phyloP scores from a whole-genome alignment of 1,140 invertebrate species.

The Anthonomus grandis region DNA sequence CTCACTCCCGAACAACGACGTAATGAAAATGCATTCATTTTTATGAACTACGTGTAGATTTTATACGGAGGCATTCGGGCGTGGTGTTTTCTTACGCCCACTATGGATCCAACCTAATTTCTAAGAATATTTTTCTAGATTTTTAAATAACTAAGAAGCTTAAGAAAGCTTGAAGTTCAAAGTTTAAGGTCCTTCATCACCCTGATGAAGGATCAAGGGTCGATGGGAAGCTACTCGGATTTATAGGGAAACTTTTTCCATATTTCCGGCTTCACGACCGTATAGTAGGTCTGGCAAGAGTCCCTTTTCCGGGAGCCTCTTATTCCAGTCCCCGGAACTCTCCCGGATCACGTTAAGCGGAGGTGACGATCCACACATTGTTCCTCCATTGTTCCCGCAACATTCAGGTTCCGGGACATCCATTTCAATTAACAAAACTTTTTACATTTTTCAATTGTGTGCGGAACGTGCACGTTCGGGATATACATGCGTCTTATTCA shows the following conservation, averaged over 20 bases:
- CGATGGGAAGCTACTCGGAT: too few species aligned
- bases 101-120: too few species aligned
- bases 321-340: background rate
- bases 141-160: too few species aligned
- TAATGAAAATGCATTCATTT: conserved; percentile 33
- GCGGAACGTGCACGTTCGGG: too few species aligned
- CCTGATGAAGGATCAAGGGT: too few species aligned
- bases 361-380: conserved; percentile 31
- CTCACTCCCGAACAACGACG: conserved; percentile 20
- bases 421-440: conserved; percentile 24
- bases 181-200: too few species aligned
- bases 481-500: background rate
- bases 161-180: too few species aligned
- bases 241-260: too few species aligned
- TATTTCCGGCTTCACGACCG: too few species aligned
- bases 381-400: conserved; percentile 23
- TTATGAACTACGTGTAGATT: conserved; percentile 24
- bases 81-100: background rate
- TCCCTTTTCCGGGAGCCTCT: conserved; percentile 8
- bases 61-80: conserved; percentile 11
- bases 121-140: background rate
- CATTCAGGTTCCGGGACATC: background rate
- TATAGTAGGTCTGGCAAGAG: conserved; percentile 4
- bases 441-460: conserved; percentile 16
- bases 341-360: conserved; percentile 15